A percentile compares a stretch with the other conserved stretches of the same genome.
These are phyloP conservation scores for Piliocolobus tephrosceles DNA, from an alignment of 2,113 vertebrate species.

Conservation along the genomic window DNA sequence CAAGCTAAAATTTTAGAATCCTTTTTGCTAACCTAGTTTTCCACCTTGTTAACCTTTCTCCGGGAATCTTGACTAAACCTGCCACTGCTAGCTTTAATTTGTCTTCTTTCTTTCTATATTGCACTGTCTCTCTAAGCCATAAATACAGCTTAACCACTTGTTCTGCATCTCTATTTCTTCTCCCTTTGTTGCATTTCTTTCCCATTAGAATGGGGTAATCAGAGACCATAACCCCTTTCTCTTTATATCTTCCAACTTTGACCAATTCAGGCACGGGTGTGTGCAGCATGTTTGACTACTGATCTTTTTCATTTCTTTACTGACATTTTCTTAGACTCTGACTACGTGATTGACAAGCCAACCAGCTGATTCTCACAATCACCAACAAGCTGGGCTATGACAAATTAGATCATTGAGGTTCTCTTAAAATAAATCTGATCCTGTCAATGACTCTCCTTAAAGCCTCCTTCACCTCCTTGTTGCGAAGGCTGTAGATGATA, in stretches of 20 bases:
- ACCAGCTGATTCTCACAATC: background rate
- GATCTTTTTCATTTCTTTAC: background rate
- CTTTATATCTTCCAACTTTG: background rate
- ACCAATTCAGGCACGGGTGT: background rate
- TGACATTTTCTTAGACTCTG: background rate
- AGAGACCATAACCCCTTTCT: background rate
- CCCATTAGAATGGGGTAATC: background rate
- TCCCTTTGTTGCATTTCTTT: background rate
- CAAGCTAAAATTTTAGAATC: background rate
- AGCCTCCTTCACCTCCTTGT: constrained; percentile 61
- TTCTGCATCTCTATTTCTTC: background rate
- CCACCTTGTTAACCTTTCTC: background rate
- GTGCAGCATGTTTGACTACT: background rate
- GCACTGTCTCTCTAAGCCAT: no score
- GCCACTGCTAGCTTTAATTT: background rate
- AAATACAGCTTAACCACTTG: background rate
- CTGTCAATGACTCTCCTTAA: background rate
- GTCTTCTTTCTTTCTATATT: background rate
- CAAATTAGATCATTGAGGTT: background rate
- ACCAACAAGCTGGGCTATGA: background rate
- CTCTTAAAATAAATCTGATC: background rate
- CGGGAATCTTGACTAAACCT: rapidly evolving
- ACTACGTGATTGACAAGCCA: background rate
- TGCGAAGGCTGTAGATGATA: constrained; percentile 58
- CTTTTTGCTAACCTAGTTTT: background rate